Evolutionary conservation across 2,113 vertebrate species (phyloP), one percentile per base, ranked within the genome.

Genomic region (Heteronetta atricapilla): DNA sequence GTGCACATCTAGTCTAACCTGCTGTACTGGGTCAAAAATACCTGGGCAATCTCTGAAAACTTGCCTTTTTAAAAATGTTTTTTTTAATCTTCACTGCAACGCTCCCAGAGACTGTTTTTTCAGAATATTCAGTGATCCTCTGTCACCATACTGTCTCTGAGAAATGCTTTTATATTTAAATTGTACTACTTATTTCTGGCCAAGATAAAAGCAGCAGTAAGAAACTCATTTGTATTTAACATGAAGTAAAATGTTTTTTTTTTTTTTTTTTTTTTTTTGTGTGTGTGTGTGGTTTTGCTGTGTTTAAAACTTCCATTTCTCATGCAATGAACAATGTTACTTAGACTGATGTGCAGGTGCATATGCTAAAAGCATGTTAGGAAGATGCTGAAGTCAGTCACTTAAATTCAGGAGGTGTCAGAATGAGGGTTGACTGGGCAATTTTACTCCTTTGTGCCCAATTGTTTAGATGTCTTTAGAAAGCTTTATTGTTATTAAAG

Each of bases 181-280:
- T 92, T 69, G 42, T 90, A 76, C 73, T 83, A 42, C 70, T 48
- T 82, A 34, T 83, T 95, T 63, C 66, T 92, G 53, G 22, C 62
- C 48, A 78, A 88, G 80, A 88, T 92, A 88, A 94, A 95, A 93
- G 83, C 86, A 81, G 62, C 62, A 66, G 25, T 93, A 0, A 14
- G 77, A 86, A 94, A 74, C 70, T 95, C 91, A 70, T 94, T 88
- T 95, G 77, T 95, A 66, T 95, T 95, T 94, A 96, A 88, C 1
- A 1, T 58, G 33, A 73, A 50, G 73, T 88, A 79, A 93, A 95
- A 79, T 84, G 73, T 85, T 88, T 94, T 89, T 81, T 70, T 86
- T 88, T 44, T 42, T 18, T 44, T 18, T 44, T 44, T 18, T 44
- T 6, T 42, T 13, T 38, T 7, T 38, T 7, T 38, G 36, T 38